Percentiles rank a stretch among this genome's conserved stretches.
phyloP scores from a whole-genome alignment of 2,113 vertebrate species.

The Neodon shergylaensis region DNA sequence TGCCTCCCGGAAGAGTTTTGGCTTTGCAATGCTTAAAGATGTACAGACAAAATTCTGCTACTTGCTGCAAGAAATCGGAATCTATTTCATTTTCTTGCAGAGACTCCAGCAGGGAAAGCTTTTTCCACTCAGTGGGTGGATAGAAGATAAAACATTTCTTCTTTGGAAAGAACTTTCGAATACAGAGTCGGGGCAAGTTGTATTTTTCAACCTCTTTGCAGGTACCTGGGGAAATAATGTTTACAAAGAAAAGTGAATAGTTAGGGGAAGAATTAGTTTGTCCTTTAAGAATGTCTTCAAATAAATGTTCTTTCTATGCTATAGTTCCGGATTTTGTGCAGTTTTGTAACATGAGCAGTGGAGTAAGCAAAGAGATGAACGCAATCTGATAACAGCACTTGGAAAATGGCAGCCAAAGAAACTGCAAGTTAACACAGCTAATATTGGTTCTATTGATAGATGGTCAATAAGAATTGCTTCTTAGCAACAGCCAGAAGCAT shows the following conservation, averaged over 20 bases:
- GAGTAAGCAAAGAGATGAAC: neutral
- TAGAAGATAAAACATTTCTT: constrained; percentile 80
- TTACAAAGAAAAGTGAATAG: neutral
- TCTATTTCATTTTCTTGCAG: constrained; percentile 59
- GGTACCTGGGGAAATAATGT: constrained; percentile 15
- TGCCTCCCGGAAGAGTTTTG: constrained; percentile 71
- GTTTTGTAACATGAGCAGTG: neutral
- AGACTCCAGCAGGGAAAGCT: constrained; percentile 54
- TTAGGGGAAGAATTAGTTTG: neutral
- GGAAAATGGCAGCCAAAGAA: neutral
- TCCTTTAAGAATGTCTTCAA: neutral
- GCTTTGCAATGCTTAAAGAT: constrained; percentile 34
- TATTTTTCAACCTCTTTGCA: neutral
- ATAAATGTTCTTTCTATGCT: neutral
- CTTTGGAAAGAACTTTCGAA: constrained; percentile 71
- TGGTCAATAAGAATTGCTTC: neutral
- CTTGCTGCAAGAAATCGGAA: constrained; percentile 68
- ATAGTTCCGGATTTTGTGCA: neutral
- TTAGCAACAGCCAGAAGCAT: neutral
- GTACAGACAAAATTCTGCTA: constrained; percentile 66
- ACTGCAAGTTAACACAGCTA: neutral
- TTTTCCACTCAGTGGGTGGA: neutral
- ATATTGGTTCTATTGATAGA: neutral
- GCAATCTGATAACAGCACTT: neutral
- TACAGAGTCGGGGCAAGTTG: constrained; percentile 66